A percentile compares a stretch with the other conserved stretches of the same genome.
Evolutionary conservation across 2,113 vertebrate species (phyloP).

Genomic region (Ctenodactylus gundi): DNA sequence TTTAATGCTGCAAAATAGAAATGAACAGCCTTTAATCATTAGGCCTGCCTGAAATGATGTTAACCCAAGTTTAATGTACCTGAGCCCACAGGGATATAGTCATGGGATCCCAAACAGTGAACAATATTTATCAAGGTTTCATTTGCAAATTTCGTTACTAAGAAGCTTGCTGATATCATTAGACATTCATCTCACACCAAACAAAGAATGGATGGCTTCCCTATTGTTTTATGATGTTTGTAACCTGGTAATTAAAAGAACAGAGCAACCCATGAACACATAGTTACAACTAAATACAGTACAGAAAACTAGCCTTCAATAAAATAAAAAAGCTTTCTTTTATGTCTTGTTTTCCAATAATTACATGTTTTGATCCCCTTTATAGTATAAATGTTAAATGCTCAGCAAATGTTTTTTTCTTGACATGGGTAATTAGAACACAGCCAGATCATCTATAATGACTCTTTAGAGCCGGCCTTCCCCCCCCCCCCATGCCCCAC

Average conservation of each 20-base stretch:
- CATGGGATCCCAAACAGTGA: neutral
- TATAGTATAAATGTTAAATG: conserved; percentile 23
- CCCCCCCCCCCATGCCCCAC: neutral
- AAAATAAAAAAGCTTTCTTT: conserved; percentile 37
- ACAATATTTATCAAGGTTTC: conserved; percentile 45
- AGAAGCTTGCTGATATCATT: conserved; percentile 48
- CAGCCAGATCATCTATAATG: neutral
- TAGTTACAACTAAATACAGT: conserved; percentile 43
- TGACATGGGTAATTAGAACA: conserved; percentile 3
- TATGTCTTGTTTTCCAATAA: conserved; percentile 25
- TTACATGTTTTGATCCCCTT: conserved; percentile 36
- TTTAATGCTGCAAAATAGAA: conserved; percentile 65
- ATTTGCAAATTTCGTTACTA: conserved; percentile 45
- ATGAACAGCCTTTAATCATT: conserved; percentile 65
- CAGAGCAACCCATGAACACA: neutral
- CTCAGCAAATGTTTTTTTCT: conserved; percentile 48
- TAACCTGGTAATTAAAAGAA: conserved; percentile 58
- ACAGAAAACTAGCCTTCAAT: conserved; percentile 48
- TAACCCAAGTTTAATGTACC: conserved; percentile 60
- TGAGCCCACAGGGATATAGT: neutral
- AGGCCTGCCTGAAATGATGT: conserved; percentile 50
- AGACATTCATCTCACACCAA: neutral
- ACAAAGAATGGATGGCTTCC: conserved; percentile 48
- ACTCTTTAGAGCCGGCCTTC: neutral
- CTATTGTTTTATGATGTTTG: conserved; percentile 48